A percentile compares a stretch with the other conserved stretches of the same genome.
phyloP scores from a whole-genome alignment of 2,888 invertebrate species.

The Cantharis nigra region DNA sequence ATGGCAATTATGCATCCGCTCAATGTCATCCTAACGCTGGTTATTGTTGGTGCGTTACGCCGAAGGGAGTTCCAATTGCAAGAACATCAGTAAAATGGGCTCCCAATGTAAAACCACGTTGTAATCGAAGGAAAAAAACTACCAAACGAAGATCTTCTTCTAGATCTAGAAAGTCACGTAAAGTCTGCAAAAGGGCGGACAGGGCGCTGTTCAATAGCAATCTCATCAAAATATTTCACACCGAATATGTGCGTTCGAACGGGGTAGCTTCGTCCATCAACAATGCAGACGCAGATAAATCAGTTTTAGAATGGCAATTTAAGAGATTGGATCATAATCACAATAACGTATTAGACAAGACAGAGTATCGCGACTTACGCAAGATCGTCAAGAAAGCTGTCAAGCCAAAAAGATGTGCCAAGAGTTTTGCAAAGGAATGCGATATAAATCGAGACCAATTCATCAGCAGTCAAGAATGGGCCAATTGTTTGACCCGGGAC shows the following conservation, averaged over 20 bases:
- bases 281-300: conserved; percentile 53
- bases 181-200: conserved; percentile 72
- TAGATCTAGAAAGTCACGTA: conserved; percentile 23
- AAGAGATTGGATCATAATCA: conserved; percentile 78
- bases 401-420: conserved; percentile 87
- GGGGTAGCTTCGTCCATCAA: conserved; percentile 35
- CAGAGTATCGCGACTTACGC: conserved; percentile 81
- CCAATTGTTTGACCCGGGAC: conserved; percentile 79
- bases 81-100: conserved; percentile 71
- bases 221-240: conserved; percentile 81
- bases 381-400: conserved; percentile 86
- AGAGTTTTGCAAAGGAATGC: conserved; percentile 85
- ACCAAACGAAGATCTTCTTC: conserved; percentile 63
- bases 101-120: conserved; percentile 69
- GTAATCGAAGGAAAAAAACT: conserved; percentile 57
- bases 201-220: conserved; percentile 82
- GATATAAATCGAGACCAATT: conserved; percentile 81
- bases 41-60: conserved; percentile 88
- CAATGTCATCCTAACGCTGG: conserved; percentile 81
- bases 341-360: conserved; percentile 76
- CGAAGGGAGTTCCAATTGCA: conserved; percentile 77
- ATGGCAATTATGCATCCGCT: conserved; percentile 82
- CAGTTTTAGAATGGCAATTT: conserved; percentile 90
- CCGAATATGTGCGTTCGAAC: conserved; percentile 68
- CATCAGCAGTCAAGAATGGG: conserved; percentile 84